Percentiles rank a stretch among this genome's conserved stretches.
These are phyloP conservation scores for Julus scanicus DNA, from an alignment of 2,888 invertebrate genomes.

Conservation along the genomic window DNA sequence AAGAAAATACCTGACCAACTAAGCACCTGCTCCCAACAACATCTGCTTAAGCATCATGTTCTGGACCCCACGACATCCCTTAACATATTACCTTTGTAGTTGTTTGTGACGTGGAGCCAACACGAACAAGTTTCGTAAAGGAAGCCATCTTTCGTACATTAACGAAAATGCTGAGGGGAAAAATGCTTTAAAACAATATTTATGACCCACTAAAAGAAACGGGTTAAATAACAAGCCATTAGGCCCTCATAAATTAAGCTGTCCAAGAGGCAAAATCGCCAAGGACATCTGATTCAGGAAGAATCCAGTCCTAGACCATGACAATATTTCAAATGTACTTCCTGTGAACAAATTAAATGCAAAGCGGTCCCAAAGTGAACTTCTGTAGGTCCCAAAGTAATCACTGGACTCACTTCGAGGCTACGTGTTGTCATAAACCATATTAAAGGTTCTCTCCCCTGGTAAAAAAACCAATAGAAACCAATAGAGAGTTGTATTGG, in stretches of 20 bases:
- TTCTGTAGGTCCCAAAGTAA: background rate
- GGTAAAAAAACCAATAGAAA: too few relatives aligned
- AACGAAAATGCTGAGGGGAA: conserved; percentile 26
- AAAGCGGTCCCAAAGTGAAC: background rate
- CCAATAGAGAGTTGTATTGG: too few relatives aligned
- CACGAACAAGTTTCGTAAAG: background rate
- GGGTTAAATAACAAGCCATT: conserved; percentile 33
- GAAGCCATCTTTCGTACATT: background rate
- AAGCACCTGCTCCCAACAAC: background rate
- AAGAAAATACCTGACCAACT: background rate
- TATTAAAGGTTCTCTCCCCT: too few relatives aligned
- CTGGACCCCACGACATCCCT: background rate
- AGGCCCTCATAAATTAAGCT: background rate
- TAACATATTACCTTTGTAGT: background rate
- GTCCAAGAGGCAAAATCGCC: background rate
- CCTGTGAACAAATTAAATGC: background rate
- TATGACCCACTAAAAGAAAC: conserved; percentile 3
- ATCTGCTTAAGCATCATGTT: background rate
- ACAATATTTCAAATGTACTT: conserved; percentile 8
- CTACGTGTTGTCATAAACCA: too few relatives aligned
- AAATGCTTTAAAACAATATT: conserved; percentile 19
- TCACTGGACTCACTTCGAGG: too few relatives aligned
- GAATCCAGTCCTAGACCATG: background rate
- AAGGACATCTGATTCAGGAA: conserved; percentile 27
- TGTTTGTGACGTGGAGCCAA: background rate